Base-by-base conservation (phyloP, 2,888 invertebrate genomes). In the Bugulina stolonifera region DNA sequence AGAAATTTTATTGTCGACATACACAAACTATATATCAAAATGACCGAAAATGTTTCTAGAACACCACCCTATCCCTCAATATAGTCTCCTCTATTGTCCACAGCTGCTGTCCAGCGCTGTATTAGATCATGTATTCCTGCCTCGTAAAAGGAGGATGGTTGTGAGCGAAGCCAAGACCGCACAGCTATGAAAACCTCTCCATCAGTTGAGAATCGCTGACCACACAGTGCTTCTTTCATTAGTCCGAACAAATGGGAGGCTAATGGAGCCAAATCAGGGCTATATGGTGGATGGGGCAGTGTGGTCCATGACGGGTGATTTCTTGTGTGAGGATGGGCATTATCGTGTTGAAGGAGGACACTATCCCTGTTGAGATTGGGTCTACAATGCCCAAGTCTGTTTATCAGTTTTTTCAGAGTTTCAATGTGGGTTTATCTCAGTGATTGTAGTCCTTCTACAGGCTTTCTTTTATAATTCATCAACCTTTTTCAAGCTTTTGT, bases 121-220 rank as follows among this genome's bases (percentile, higher is more conserved):
- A 57, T 27, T 3, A 57, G 27, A 27, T 5, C 57, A 25, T 57
- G 57, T 57, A 57, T 57, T 57, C 57, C 27, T 25, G 57, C 57
- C 57, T 25, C 27, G 57, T 57, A 57, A 57, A 57, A 57, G 57
- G 57, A 57, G 57, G 27, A 57, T 57, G 57, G 57, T 57, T 57
- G 57, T 57, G 57, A 57, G 57, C n/a, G 57, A 5, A 57, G 57
- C 57, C 57, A 57, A 57, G n/a, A 57, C 27, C 27, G 57, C n/a
- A 27, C 57, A 27, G 27, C 57, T 23, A 23, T 57, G 5, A 14
- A 14, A 57, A 57, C 57, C n/a, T 57, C 57, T 57, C n/a, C 57
- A 23, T 57, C 57, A 57, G 57, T 57, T 14, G 27, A 57, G 57
- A 57, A 57, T 57, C 57, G 57, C 57, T 57, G 57, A 27, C 57